Evolutionary conservation across 1,140 invertebrate genomes (phyloP), one percentile per base, ranked within the genome.

Genomic region (Leptinotarsa undecemlineata): DNA sequence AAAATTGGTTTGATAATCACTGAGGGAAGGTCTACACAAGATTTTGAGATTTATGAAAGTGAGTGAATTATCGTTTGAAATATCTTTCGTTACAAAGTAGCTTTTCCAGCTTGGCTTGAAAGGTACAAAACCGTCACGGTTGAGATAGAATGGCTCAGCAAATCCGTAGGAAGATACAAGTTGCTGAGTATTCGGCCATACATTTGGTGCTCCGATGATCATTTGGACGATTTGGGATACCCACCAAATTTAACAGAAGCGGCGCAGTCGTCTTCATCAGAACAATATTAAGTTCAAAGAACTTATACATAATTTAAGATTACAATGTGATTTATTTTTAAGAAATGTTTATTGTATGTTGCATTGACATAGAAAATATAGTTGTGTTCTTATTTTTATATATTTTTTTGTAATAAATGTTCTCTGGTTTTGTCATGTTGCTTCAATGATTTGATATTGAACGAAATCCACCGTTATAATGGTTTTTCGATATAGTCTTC

Each of bases 131-230:
- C 79, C 2, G 78, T 81, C 13, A 83, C 82, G 15, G 83, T 85
- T 2, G 83, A 85, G 66, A 71, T 85, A 3, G 82, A 84, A 73
- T 85, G 84, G 84, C 74, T 85, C 47, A 81, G 80, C 64, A 77
- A 77, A 71, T 83, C 81, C 11, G 78, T 85, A 23, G 82, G 79
- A 33, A 80, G 82, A 51, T 84, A 82, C 64, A 72, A 81, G 71
- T 13, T 83, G 42, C 33, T 79, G 13, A 84, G 80, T 68, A 73
- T 84, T 51, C 73, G 81, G 1, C 79, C 78, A 17, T 84, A 77
- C 71, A 57, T 78, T 1, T 60, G 83, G n/a, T 82, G 81, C 61
- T 80, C 79, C 5, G 83, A 84, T 21, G 75, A 82, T 23, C 66
- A 67, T 0, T 75, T 85, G 60, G 69, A 73, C 61, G 72, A 81